Evolutionary conservation across 2,113 vertebrate species (phyloP).

Genomic region (Seriola aureovittata): DNA sequence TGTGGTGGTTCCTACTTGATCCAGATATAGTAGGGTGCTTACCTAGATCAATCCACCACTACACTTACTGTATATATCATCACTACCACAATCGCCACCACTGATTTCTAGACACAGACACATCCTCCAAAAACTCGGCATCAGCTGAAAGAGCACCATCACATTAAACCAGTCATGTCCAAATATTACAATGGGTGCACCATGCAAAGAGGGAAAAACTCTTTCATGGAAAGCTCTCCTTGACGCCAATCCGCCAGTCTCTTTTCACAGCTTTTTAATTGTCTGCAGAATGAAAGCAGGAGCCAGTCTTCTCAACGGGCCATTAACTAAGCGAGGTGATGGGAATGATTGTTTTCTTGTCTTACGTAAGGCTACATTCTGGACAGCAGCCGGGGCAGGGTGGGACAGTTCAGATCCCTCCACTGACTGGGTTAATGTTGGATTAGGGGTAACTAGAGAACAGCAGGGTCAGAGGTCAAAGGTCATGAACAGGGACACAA

Average conservation of each 20-base stretch:
- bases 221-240: slow-evolving; percentile 47
- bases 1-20: slow-evolving; percentile 20
- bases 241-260: slow-evolving; percentile 28
- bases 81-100: neutral
- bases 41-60: slow-evolving; percentile 12
- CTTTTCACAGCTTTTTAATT: slow-evolving; percentile 58
- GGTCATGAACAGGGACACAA: slow-evolving; percentile 1
- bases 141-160: neutral
- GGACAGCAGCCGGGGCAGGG: neutral
- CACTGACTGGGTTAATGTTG: slow-evolving; percentile 36
- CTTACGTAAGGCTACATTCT: slow-evolving; percentile 50
- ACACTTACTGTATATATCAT: slow-evolving; percentile 6
- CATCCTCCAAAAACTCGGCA: neutral
- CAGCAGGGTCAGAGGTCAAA: slow-evolving; percentile 56
- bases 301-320: slow-evolving; percentile 53
- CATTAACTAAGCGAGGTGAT: slow-evolving; percentile 54
- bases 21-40: slow-evolving; percentile 16
- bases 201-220: slow-evolving; percentile 37
- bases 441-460: slow-evolving; percentile 51
- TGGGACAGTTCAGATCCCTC: slow-evolving; percentile 16
- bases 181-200: slow-evolving; percentile 54
- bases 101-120: slow-evolving; percentile 6
- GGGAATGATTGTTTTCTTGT: slow-evolving; percentile 54
- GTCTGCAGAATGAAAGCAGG: slow-evolving; percentile 40
- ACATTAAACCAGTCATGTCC: neutral